A percentile compares a stretch with the other conserved stretches of the same genome.
Evolutionary conservation across 2,888 invertebrate species (phyloP).

Genomic region (Thereva nobilitata): DNA sequence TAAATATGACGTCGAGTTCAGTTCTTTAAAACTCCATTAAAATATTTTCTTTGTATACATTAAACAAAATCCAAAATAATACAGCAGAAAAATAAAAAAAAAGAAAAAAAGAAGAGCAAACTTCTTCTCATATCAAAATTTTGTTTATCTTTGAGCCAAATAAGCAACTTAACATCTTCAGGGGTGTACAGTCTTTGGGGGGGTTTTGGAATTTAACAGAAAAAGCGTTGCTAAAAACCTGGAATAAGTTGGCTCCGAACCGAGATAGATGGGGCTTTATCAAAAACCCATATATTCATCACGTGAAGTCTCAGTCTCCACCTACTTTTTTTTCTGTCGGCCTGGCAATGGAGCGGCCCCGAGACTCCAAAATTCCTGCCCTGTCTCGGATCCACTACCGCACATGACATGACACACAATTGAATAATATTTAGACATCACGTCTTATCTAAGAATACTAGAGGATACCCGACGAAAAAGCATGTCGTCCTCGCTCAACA

Average conservation of each 20-base stretch:
- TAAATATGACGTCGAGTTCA: not conserved
- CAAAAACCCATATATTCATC: constrained; percentile 39
- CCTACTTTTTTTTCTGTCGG: constrained; percentile 37
- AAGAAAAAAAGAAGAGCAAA: not conserved
- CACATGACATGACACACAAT: constrained; percentile 38
- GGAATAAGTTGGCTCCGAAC: constrained; percentile 28
- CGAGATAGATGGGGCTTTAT: constrained; percentile 37
- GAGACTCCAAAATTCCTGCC: constrained; percentile 32
- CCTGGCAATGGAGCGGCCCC: constrained; percentile 8
- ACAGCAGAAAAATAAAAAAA: no score
- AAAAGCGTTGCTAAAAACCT: not conserved
- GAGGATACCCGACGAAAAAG: constrained; percentile 7
- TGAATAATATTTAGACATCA: constrained; percentile 41
- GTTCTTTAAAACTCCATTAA: constrained; percentile 1
- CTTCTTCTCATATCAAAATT: constrained; percentile 12
- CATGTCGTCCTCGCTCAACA: constrained; percentile 31
- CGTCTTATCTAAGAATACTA: constrained; percentile 38
- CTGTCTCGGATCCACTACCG: constrained; percentile 19
- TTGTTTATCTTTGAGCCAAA: constrained; percentile 27
- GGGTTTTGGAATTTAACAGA: not conserved
- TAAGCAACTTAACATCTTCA: constrained; percentile 20
- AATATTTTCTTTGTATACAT: no score
- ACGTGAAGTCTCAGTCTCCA: constrained; percentile 34
- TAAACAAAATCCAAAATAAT: no score
- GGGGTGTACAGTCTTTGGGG: no score